Evolutionary conservation across 2,888 invertebrate species (phyloP), one percentile per base, ranked within the genome.

Genomic region (Lithophane semibrunnea): DNA sequence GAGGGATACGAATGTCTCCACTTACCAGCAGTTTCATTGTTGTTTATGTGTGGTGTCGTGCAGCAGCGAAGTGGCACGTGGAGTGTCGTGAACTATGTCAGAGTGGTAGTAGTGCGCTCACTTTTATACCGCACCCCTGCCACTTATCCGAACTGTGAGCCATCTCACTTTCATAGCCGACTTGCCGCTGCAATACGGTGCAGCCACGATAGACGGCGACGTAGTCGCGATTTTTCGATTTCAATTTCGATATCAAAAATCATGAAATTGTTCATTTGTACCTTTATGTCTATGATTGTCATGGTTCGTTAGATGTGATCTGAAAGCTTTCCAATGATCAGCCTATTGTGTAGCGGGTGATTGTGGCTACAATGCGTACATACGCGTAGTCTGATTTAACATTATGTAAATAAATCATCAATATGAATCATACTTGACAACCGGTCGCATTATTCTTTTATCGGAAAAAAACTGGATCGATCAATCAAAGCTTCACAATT

Each of bases 81-180:
- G 89, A 90, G 91, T 91, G 88, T 92, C 92, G 94, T 94, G 94
- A 95, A 96, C 96, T 96, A 95, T 96, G 96, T 94, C 94, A 94
- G 94, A 94, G 95, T 95, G 95, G 96, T 96, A 94, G 94, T 93
- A 92, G 92, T 88, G 89, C 96, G 95, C 93, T 93, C 91, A 92
- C 96, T 96, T 96, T 95, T 96, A 96, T 96, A 96, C 95, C 92
- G 88, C 96, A 96, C 96, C 96, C 96, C 96, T 96, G 96, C 96
- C 96, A 96, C 95, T 91, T 90, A 90, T 91, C 87, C 91, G 89
- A 92, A 92, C 92, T 92, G 92, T 91, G 92, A 91, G 92, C 92
- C 95, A 95, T 94, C 95, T 93, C 92, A 96, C 96, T 96, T 96
- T 96, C 96, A 94, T 96, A 92, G 94, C 89, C 89, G 88, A 92